Conservation (phyloP, 2,797 vertebrate species). For the Octomys mimax region DNA sequence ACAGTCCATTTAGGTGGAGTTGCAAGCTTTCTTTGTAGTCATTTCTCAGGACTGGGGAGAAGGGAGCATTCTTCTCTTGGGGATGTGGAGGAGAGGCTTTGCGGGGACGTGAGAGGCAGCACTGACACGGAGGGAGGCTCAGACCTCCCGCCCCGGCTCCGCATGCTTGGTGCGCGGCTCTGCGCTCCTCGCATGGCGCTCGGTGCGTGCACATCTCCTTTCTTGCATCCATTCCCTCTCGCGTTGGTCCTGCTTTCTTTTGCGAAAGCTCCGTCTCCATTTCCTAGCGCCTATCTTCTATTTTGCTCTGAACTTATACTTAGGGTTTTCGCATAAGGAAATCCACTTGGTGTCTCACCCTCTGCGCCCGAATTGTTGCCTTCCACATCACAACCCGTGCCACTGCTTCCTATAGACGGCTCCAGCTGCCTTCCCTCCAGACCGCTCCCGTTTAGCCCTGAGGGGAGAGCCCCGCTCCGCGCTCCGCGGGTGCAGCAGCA, state of each 20-base stretch:
- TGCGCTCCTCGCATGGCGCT: no score
- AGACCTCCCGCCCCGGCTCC: not conserved
- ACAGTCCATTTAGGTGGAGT: conserved; percentile 41
- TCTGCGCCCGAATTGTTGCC: not conserved
- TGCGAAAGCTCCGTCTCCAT: not conserved
- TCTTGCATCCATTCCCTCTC: not conserved
- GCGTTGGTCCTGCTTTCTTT: not conserved
- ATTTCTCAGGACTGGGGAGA: conserved; percentile 14
- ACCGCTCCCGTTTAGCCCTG: accelerated
- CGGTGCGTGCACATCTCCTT: accelerated
- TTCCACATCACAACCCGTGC: no score
- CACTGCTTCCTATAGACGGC: no score
- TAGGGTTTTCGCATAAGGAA: not conserved
- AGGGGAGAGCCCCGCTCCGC: not conserved
- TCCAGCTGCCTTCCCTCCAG: not conserved
- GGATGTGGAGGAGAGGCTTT: not conserved
- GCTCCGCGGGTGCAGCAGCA: accelerated
- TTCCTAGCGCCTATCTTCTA: not conserved
- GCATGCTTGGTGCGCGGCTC: no score
- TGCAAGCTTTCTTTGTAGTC: conserved; percentile 62
- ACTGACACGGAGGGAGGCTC: not conserved
- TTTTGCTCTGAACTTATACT: not conserved
- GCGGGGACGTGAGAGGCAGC: not conserved
- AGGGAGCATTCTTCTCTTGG: not conserved
- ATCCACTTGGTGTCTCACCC: not conserved